Conservation (phyloP, 1,140 invertebrate genomes). For the Choristoneura fumiferana region DNA sequence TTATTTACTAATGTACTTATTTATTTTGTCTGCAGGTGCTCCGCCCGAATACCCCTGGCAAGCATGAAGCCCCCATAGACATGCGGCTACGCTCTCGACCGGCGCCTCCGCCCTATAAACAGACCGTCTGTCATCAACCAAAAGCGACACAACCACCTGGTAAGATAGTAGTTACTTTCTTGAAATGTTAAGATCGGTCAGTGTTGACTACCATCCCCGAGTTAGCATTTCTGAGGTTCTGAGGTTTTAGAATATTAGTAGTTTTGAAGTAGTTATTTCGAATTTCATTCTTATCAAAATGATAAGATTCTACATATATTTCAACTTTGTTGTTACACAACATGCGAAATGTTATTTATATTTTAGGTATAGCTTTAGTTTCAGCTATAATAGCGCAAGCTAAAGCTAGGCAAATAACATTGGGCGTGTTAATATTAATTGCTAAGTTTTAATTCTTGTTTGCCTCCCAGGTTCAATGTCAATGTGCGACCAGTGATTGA, state of each 20-base stretch:
- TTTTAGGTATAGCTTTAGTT: no score
- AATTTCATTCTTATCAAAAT: no score
- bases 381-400: no score
- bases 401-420: no score
- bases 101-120: constrained; percentile 78
- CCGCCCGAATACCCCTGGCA: constrained; percentile 56
- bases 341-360: no score
- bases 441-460: constrained; percentile 17
- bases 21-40: constrained; percentile 29
- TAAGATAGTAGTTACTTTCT: constrained; percentile 30
- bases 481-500: constrained; percentile 93
- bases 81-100: constrained; percentile 77
- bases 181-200: no score
- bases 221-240: no score
- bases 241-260: no score
- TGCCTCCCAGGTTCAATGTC: constrained; percentile 80
- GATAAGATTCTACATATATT: no score
- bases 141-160: constrained; percentile 70
- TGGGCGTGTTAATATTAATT: constrained; percentile 1
- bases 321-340: no score
- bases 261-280: no score
- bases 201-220: no score
- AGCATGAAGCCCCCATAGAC: constrained; percentile 75
- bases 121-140: constrained; percentile 73
- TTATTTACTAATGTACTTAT: background rate